Percentiles rank a stretch among this genome's conserved stretches.
These are phyloP conservation scores for Pristionchus japonicus DNA, from an alignment of 2,888 invertebrate species.

Conservation along the genomic window DNA sequence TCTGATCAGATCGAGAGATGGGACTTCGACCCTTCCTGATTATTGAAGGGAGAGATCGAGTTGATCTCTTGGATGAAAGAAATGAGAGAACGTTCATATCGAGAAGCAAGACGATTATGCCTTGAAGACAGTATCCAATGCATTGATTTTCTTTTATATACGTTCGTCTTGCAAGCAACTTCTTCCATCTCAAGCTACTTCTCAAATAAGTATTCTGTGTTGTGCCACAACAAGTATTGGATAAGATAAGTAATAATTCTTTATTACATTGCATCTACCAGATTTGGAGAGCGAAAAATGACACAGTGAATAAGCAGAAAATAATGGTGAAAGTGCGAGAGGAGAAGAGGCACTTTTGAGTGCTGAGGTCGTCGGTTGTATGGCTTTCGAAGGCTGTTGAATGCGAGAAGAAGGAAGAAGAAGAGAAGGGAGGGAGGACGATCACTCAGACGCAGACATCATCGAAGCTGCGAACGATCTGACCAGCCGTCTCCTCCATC, in stretches of 20 bases:
- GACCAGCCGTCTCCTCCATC: slow-evolving; percentile 4
- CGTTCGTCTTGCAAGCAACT: no score
- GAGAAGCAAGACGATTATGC: background rate
- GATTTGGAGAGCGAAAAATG: background rate
- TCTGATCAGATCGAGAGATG: background rate
- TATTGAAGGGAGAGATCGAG: background rate
- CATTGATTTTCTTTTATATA: no score
- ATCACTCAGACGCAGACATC: background rate
- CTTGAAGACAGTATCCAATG: background rate
- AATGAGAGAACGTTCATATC: background rate
- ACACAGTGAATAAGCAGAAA: background rate
- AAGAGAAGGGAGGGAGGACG: no score
- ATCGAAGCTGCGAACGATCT: slow-evolving; percentile 10
- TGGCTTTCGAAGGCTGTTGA: background rate
- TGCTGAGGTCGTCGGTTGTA: slow-evolving; percentile 39
- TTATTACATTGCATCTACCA: background rate
- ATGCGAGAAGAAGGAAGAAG: background rate
- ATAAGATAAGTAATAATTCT: background rate
- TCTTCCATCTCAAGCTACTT: no score
- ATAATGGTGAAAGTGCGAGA: slow-evolving; percentile 16
- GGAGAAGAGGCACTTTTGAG: background rate
- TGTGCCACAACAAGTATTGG: no score
- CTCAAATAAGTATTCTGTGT: no score
- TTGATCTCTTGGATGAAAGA: background rate
- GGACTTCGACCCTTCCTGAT: background rate